A percentile compares a stretch with the other conserved stretches of the same genome.
These are phyloP conservation scores for Eulemur coronatus DNA, from an alignment of 2,797 vertebrate species.

Conservation along the genomic window DNA sequence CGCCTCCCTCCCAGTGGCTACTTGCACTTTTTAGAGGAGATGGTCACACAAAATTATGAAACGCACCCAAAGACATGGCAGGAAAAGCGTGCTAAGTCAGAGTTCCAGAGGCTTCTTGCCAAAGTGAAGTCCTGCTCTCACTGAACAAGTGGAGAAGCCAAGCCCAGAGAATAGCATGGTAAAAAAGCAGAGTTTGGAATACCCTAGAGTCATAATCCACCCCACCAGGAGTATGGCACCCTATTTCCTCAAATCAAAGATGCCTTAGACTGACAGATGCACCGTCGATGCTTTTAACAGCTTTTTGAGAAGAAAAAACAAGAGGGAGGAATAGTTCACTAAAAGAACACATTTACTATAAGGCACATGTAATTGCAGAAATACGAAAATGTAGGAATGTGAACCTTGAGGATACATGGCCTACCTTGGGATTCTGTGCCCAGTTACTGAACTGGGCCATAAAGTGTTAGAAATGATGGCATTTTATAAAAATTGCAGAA, in stretches of 20 bases:
- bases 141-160: background rate
- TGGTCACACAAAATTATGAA: background rate
- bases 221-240: background rate
- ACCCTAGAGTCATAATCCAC: background rate
- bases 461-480: background rate
- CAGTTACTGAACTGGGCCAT: background rate
- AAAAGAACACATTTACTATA: background rate
- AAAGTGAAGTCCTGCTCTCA: background rate
- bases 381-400: background rate
- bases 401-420: background rate
- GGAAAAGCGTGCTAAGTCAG: background rate
- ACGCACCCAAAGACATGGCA: background rate
- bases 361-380: background rate
- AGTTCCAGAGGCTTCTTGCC: background rate
- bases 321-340: background rate
- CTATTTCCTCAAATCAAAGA: background rate
- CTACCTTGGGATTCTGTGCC: background rate
- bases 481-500: background rate
- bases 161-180: background rate
- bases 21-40: background rate
- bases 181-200: background rate
- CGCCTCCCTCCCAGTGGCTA: background rate
- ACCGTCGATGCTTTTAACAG: background rate
- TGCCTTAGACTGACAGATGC: background rate
- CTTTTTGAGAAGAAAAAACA: background rate